Conservation (phyloP, 2,888 invertebrate species). For the Iselma pallidipennis region DNA sequence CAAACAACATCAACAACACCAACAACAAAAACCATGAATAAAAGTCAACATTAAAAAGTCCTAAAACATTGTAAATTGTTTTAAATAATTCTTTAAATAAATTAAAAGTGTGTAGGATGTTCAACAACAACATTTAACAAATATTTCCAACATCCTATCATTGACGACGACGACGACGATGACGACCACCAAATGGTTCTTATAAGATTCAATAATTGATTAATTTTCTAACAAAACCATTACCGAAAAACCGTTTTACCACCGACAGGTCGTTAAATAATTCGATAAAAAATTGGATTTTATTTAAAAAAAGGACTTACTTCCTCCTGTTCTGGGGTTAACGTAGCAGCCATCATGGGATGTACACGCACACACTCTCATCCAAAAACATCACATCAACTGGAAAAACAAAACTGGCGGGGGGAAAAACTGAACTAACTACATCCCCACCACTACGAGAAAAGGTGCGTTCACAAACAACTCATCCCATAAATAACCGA, state of each 20-base stretch:
- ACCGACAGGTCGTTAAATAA: too few species aligned
- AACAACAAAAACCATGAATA: too few species aligned
- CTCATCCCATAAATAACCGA: too few species aligned
- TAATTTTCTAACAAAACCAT: not conserved
- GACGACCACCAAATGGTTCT: not conserved
- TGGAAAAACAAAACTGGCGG: not conserved
- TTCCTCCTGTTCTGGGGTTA: constrained; percentile 78
- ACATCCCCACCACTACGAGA: not conserved
- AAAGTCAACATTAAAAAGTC: too few species aligned
- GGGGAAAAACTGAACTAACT: not conserved
- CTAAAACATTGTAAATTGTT: not conserved
- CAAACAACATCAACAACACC: too few species aligned
- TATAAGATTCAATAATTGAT: not conserved
- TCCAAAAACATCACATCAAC: constrained; percentile 13
- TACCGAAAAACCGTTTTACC: not conserved
- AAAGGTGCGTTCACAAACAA: not conserved
- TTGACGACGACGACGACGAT: too few species aligned
- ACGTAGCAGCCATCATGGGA: constrained; percentile 68
- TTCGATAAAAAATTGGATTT: too few species aligned
- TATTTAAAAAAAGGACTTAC: constrained; percentile 65
- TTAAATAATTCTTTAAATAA: not conserved
- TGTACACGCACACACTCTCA: constrained; percentile 21
- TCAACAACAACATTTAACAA: not conserved
- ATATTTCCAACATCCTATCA: not conserved
- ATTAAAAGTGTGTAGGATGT: not conserved